Base-by-base conservation (phyloP, 2,797 vertebrate species). In the Hybognathus amarus region DNA sequence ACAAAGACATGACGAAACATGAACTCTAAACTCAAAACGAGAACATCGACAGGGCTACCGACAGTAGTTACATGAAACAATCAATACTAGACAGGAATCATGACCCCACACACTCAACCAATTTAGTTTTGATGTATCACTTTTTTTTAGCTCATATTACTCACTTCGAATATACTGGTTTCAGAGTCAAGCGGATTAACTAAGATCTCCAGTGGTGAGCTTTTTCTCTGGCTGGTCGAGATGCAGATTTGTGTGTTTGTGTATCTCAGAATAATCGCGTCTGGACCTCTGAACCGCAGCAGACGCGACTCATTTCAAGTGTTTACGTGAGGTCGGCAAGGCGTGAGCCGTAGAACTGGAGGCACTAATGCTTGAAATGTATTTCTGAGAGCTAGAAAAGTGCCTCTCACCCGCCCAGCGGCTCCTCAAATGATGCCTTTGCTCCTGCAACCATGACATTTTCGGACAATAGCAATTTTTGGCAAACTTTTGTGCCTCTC, bases 321-420 rank as follows among this genome's bases (percentile, higher is more conserved):
- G 83, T 83, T 89, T 86, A 70, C 56, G 30, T 69, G 56, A 63
- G 77, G 79, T 45, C 82, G 74, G 47, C 38, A 69, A 69, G 52
- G 74, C n/a, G 67, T 76, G 83, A 83, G 82, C 63, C 10, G 36
- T 50, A 11, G 42, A 84, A 71, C 27, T 27, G 64, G 54, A 68
- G 77, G 45, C 82, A 82, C 83, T 85, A 80, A 87, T 84, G 82
- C 88, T 81, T 89, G 88, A 88, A 88, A 89, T 88, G 84, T 64
- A 47, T 86, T 88, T 79, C 59, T 69, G 42, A 83, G 77, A 86
- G 85, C 70, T 73, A 12, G 64, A 52, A n/a, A 47, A 83, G 70
- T 54, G 30, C 7, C 27, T 76, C 40, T 67, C 10, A 18, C 40
- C 54, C 59, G 8, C 13, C 66, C 27, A 13, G 13, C 79, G 67